These are phyloP conservation scores for Archocentrus centrarchus DNA, from an alignment of 2,113 vertebrate genomes.

Conservation along the genomic window DNA sequence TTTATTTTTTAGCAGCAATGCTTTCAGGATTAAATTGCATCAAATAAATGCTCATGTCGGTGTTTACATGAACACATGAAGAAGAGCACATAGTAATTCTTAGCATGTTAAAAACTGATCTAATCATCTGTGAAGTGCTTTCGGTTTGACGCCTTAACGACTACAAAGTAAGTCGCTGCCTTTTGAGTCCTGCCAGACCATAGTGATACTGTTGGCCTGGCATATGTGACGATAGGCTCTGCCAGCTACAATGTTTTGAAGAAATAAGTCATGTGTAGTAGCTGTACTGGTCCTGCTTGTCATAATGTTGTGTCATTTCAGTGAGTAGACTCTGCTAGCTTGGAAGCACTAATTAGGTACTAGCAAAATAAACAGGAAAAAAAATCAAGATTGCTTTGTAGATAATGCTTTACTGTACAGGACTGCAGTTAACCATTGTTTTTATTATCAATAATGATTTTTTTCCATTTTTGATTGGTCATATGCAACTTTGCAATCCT, in stretches of 20 bases:
- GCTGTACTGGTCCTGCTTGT: slow-evolving; percentile 52
- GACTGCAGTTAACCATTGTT: neutral
- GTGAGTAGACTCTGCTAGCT: slow-evolving; percentile 38
- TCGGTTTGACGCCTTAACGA: slow-evolving; percentile 20
- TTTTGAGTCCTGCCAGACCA: slow-evolving; percentile 38
- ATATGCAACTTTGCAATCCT: neutral
- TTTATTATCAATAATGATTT: neutral
- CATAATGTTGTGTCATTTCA: slow-evolving; percentile 71
- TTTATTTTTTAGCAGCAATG: neutral
- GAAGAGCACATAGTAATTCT: neutral
- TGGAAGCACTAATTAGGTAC: slow-evolving; percentile 59
- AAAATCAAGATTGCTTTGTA: slow-evolving; percentile 15
- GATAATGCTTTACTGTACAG: neutral
- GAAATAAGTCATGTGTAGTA: slow-evolving; percentile 42
- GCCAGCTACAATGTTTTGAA: slow-evolving; percentile 53
- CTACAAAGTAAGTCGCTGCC: slow-evolving; percentile 18
- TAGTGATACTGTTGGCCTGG: slow-evolving; percentile 31
- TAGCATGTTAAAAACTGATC: neutral
- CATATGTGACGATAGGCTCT: slow-evolving; percentile 35
- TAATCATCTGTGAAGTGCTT: slow-evolving; percentile 6
- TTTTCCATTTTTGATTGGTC: neutral
- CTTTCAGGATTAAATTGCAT: neutral
- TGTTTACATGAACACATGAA: neutral
- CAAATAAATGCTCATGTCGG: neutral
- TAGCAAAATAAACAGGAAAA: slow-evolving; percentile 42